phyloP scores from a whole-genome alignment of 2,888 invertebrate genomes.

The Leucophenga maculata region DNA sequence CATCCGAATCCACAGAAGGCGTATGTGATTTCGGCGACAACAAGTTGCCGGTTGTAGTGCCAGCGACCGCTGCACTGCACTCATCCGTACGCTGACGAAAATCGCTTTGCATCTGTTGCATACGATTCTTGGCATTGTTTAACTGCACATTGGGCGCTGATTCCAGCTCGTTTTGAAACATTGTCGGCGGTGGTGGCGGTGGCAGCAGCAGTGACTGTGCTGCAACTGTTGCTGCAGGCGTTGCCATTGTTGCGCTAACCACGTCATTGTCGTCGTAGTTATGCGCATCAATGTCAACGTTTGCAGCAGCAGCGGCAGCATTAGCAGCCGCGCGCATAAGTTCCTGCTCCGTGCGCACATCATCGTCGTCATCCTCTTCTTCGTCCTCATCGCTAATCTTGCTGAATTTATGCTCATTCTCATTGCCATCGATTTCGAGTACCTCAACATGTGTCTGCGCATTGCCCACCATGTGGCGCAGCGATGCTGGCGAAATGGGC shows the following conservation, averaged over 20 bases:
- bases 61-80: conserved; percentile 43
- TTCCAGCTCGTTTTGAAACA: conserved; percentile 17
- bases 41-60: not conserved
- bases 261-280: conserved; percentile 27
- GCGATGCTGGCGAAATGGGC: conserved; percentile 60
- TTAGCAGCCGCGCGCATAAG: conserved; percentile 25
- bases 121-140: conserved; percentile 69
- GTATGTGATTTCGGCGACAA: conserved; percentile 41
- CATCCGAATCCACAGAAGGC: conserved; percentile 68
- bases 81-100: conserved; percentile 61
- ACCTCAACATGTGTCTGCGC: conserved; percentile 65
- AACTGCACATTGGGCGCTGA: conserved; percentile 63
- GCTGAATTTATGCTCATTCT: conserved; percentile 68
- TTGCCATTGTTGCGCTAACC: conserved; percentile 31
- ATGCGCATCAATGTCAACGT: conserved; percentile 47
- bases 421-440: conserved; percentile 65
- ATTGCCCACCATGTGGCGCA: conserved; percentile 67
- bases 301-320: conserved; percentile 48
- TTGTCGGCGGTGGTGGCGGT: conserved; percentile 32
- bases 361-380: conserved; percentile 58
- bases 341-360: conserved; percentile 27
- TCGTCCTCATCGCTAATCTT: conserved; percentile 68
- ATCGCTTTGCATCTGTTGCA: conserved; percentile 66
- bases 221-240: conserved; percentile 31
- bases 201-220: conserved; percentile 2